A percentile compares a stretch with the other conserved stretches of the same genome.
These are phyloP conservation scores for Lagopus muta DNA, from an alignment of 2,113 vertebrate genomes.

Conservation along the genomic window DNA sequence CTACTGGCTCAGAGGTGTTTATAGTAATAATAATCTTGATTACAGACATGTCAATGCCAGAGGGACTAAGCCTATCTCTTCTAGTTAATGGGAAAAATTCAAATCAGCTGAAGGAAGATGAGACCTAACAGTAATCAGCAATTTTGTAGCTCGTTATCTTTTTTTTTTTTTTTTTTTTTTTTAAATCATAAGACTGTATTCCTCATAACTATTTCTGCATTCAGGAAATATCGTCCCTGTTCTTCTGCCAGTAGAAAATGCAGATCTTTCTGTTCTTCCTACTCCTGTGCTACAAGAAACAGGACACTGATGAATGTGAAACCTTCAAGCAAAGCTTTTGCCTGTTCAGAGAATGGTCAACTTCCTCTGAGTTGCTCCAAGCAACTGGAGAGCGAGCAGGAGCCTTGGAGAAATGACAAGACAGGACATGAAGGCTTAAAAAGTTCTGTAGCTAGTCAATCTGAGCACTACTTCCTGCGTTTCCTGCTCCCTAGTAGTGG, in stretches of 20 bases:
- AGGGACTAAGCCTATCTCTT: slow-evolving; percentile 1
- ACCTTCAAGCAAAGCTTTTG: neutral
- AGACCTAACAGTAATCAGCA: neutral
- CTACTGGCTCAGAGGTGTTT: neutral
- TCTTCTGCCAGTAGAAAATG: neutral
- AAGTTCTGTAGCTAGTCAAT: neutral
- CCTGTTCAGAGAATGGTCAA: neutral
- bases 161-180: neutral
- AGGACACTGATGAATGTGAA: neutral
- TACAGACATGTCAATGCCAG: neutral
- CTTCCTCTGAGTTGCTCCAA: neutral
- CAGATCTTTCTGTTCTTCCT: neutral
- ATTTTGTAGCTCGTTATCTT: neutral
- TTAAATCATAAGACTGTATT: neutral
- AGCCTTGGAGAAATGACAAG: neutral
- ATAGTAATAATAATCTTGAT: neutral
- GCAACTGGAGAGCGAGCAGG: neutral
- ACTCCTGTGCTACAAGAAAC: neutral
- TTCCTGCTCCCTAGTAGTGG: neutral
- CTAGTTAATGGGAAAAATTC: neutral
- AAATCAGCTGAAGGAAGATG: neutral
- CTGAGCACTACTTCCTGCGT: too few species aligned
- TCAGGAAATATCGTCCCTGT: neutral
- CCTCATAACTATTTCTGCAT: slow-evolving; percentile 33
- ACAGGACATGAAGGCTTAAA: neutral